Conservation (phyloP, 1,140 invertebrate genomes). For the Portunus trituberculatus region DNA sequence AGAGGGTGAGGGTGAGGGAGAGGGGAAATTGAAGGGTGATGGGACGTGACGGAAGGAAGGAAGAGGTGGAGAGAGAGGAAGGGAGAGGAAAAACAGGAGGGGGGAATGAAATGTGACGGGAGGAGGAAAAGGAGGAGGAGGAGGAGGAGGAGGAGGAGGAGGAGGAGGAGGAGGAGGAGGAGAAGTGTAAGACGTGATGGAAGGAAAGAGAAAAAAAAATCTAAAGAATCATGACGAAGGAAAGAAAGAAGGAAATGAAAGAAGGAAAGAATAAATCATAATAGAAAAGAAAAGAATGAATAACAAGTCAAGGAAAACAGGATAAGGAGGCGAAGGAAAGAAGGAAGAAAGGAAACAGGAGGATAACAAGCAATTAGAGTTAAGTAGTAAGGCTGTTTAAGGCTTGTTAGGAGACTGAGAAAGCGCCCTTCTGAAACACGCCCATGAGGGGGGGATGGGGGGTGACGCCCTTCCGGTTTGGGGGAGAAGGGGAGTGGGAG, state of each 20-base stretch:
- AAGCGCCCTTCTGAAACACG: neutral
- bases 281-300: too few species aligned
- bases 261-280: too few species aligned
- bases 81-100: neutral
- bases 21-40: neutral
- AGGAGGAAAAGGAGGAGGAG: neutral
- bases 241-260: too few species aligned
- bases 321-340: neutral
- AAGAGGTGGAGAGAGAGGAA: neutral
- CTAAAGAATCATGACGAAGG: neutral
- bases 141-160: neutral
- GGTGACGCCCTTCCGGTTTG: too few species aligned
- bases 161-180: neutral
- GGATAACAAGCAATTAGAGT: neutral
- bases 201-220: neutral
- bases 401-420: neutral
- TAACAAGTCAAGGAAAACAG: neutral
- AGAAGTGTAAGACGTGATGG: neutral
- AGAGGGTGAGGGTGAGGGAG: neutral
- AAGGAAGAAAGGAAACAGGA: neutral
- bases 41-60: neutral
- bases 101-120: neutral
- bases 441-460: too few species aligned
- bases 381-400: slow-evolving; percentile 5
- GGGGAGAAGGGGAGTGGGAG: too few species aligned